A percentile compares a stretch with the other conserved stretches of the same genome.
Evolutionary conservation across 92 coral and sea anemone genomes (phyloP).

Genomic region (Blastomussa wellsi): DNA sequence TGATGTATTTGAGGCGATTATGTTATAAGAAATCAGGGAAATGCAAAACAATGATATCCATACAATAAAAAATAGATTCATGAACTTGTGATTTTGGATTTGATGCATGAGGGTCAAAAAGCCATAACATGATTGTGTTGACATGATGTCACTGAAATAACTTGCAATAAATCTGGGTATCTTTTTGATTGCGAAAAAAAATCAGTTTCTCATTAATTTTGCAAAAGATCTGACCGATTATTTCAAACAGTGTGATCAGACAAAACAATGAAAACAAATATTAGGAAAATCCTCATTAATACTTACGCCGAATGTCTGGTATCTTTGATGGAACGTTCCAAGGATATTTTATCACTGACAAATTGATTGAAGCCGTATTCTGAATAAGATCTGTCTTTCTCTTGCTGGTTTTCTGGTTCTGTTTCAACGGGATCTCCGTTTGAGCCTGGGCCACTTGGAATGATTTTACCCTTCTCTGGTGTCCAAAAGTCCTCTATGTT

Average conservation of each 20-base stretch:
- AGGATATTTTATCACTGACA: slow-evolving; percentile 90
- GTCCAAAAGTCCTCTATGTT: slow-evolving; percentile 90
- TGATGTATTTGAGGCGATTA: neutral
- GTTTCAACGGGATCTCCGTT: slow-evolving; percentile 88
- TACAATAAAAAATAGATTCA: neutral
- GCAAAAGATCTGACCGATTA: slow-evolving; percentile 3
- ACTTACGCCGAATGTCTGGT: slow-evolving; percentile 93
- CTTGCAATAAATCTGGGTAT: neutral
- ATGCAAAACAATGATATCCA: neutral
- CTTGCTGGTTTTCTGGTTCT: slow-evolving; percentile 61
- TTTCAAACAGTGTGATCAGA: slow-evolving; percentile 20
- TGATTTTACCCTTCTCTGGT: slow-evolving; percentile 69
- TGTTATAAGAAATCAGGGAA: neutral
- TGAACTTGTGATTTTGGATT: neutral
- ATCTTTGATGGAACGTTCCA: slow-evolving; percentile 78
- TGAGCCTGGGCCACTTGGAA: slow-evolving; percentile 76
- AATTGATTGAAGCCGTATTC: slow-evolving; percentile 95
- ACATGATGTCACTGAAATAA: neutral
- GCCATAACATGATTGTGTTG: neutral
- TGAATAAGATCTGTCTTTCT: slow-evolving; percentile 71
- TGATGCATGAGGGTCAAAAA: neutral
- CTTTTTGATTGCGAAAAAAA: neutral
- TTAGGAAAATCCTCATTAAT: neutral
- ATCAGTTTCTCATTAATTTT: slow-evolving; percentile 19
- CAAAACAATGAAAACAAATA: neutral